These are phyloP conservation scores for Sylvicola cinctus DNA, from an alignment of 2,888 invertebrate species.

Conservation along the genomic window DNA sequence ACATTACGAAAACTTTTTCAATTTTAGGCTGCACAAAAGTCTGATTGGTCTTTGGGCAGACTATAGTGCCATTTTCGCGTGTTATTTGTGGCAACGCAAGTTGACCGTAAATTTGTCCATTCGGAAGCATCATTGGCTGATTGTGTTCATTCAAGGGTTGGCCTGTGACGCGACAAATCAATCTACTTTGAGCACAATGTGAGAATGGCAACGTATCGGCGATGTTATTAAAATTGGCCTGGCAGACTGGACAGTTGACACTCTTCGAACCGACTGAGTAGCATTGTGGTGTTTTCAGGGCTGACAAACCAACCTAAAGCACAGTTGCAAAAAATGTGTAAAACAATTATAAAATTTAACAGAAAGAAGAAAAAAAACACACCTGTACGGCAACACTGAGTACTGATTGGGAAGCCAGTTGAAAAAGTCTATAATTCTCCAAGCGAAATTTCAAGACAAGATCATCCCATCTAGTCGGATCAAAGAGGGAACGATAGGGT, in stretches of 20 bases:
- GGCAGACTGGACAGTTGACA: conserved; percentile 83
- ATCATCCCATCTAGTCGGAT: conserved; percentile 53
- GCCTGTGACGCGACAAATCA: conserved; percentile 81
- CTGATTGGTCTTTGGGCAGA: conserved; percentile 88
- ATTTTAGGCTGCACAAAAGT: conserved; percentile 77
- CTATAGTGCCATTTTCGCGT: conserved; percentile 77
- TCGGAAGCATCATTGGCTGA: conserved; percentile 96
- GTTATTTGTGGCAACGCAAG: conserved; percentile 85
- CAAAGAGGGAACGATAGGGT: conserved; percentile 48
- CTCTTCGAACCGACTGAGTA: conserved; percentile 49
- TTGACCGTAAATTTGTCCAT: conserved; percentile 92
- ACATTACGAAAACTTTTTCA: conserved; percentile 97
- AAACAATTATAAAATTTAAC: not conserved
- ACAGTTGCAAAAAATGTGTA: conserved; percentile 1
- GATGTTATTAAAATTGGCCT: conserved; percentile 65
- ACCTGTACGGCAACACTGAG: conserved; percentile 74
- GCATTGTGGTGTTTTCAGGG: conserved; percentile 86
- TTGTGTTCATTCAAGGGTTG: conserved; percentile 91
- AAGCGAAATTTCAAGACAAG: conserved; percentile 78
- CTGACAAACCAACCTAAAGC: conserved; percentile 63
- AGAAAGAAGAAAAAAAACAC: not conserved
- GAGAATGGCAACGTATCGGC: conserved; percentile 80
- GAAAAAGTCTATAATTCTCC: conserved; percentile 87
- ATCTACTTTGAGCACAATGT: conserved; percentile 87
- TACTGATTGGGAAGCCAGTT: conserved; percentile 75